A percentile compares a stretch with the other conserved stretches of the same genome.
Evolutionary conservation across 2,113 vertebrate species (phyloP).

Genomic region (Castor canadensis): DNA sequence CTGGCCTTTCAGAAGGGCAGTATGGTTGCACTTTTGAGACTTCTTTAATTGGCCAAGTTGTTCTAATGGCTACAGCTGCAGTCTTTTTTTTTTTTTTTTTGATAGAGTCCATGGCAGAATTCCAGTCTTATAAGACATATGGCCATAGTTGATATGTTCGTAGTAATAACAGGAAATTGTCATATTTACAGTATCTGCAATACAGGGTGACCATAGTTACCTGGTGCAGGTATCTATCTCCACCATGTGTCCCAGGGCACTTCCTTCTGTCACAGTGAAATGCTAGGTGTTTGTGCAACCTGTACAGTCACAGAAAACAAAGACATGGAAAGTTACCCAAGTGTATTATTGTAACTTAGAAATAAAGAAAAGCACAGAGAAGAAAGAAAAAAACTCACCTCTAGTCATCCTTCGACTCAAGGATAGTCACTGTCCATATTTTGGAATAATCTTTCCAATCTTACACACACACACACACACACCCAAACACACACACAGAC

Average conservation of each 20-base stretch:
- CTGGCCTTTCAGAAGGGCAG: slow-evolving; percentile 44
- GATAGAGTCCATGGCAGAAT: slow-evolving; percentile 29
- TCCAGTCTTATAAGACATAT: slow-evolving; percentile 58
- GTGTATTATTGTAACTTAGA: not conserved
- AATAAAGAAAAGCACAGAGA: not conserved
- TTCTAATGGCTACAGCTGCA: slow-evolving; percentile 32
- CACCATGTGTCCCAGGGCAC: not conserved
- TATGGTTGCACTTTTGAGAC: slow-evolving; percentile 33
- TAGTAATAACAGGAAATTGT: not conserved
- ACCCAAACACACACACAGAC: no score
- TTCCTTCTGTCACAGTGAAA: not conserved
- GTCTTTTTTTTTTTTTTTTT: not conserved
- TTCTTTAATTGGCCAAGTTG: slow-evolving; percentile 64
- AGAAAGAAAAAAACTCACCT: not conserved
- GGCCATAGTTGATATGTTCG: slow-evolving; percentile 1
- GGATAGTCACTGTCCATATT: not conserved
- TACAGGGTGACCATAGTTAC: not conserved
- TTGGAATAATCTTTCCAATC: not conserved
- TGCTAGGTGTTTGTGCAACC: not conserved
- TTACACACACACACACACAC: no score
- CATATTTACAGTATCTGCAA: not conserved
- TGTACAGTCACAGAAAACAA: not conserved
- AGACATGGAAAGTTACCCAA: not conserved
- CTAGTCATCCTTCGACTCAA: not conserved
- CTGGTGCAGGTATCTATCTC: not conserved